phyloP scores from a whole-genome alignment of 2,113 vertebrate genomes.

The Heloderma charlesbogerti region DNA sequence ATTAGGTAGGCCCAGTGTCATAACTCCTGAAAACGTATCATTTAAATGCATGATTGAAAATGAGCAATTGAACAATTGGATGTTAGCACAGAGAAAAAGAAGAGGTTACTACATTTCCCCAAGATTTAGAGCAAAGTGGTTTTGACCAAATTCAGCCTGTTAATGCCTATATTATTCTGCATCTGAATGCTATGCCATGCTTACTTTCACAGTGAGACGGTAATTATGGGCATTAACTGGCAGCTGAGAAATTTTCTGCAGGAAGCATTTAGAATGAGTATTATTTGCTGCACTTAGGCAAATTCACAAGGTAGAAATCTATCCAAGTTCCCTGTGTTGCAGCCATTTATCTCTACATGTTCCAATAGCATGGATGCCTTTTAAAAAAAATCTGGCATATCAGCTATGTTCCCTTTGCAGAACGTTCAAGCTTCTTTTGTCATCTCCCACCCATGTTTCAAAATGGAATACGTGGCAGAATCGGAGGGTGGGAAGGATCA shows the following conservation, averaged over 20 bases:
- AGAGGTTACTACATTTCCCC: constrained; percentile 46
- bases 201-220: constrained; percentile 64
- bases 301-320: constrained; percentile 72
- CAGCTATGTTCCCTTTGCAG: constrained; percentile 70
- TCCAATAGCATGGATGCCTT: background rate
- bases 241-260: constrained; percentile 77
- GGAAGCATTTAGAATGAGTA: constrained; percentile 71
- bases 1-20: background rate
- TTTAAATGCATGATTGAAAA: background rate
- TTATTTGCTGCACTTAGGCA: constrained; percentile 74
- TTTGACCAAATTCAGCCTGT: constrained; percentile 67
- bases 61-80: background rate
- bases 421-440: constrained; percentile 59
- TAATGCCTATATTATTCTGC: constrained; percentile 44
- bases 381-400: constrained; percentile 32
- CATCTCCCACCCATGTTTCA: constrained; percentile 57
- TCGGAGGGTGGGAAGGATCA: background rate
- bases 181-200: constrained; percentile 76
- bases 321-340: constrained; percentile 67
- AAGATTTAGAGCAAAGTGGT: constrained; percentile 51
- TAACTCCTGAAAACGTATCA: background rate
- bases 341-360: constrained; percentile 65
- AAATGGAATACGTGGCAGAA: constrained; percentile 51
- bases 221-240: constrained; percentile 80
- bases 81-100: constrained; percentile 24